These are phyloP conservation scores for Noctua janthe DNA, from an alignment of 2,888 invertebrate species.

Conservation along the genomic window DNA sequence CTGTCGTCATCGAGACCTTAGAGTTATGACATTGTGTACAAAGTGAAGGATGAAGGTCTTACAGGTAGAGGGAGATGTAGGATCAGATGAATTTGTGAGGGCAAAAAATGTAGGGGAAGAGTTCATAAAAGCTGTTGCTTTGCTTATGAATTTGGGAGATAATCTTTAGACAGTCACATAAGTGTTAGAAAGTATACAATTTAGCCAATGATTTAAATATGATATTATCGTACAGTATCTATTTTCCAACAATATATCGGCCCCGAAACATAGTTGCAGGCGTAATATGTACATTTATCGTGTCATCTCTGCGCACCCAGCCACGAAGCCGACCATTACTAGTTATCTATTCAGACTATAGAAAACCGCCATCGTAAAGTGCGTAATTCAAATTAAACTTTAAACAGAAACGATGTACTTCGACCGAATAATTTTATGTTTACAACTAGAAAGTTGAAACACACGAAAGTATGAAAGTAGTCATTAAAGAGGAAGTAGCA, in stretches of 20 bases:
- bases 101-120: neutral
- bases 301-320: slow-evolving; percentile 61
- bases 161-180: neutral
- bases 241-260: slow-evolving; percentile 46
- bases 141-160: neutral
- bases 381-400: slow-evolving; percentile 67
- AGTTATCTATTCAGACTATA: slow-evolving; percentile 63
- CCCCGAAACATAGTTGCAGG: slow-evolving; percentile 60
- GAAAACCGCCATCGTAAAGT: slow-evolving; percentile 66
- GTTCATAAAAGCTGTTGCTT: neutral
- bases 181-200: neutral
- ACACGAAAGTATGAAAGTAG: slow-evolving; percentile 75
- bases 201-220: slow-evolving; percentile 17
- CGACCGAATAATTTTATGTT: slow-evolving; percentile 76
- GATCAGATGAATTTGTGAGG: neutral
- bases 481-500: slow-evolving; percentile 74
- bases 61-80: neutral
- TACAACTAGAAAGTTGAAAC: slow-evolving; percentile 83
- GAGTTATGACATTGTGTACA: slow-evolving; percentile 30
- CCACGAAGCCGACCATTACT: slow-evolving; percentile 62
- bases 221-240: slow-evolving; percentile 26
- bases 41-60: slow-evolving; percentile 17
- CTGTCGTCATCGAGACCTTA: slow-evolving; percentile 63
- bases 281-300: slow-evolving; percentile 60
- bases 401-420: slow-evolving; percentile 66